Conservation (phyloP, 1,140 invertebrate genomes). For the Vanessa tameamea region DNA sequence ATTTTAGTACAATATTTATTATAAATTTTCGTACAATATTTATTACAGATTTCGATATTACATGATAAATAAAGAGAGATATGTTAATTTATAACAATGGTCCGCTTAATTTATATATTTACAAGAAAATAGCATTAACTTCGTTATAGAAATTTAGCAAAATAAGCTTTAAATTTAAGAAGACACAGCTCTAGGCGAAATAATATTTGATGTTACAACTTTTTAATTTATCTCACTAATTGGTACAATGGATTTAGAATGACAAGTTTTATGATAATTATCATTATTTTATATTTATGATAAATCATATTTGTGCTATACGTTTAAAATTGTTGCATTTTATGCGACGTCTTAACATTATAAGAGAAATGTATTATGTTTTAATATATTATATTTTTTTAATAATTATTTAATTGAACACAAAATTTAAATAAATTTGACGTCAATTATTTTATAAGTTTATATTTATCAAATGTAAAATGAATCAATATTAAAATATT, state of each 20-base stretch:
- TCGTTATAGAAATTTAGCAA: constrained; percentile 29
- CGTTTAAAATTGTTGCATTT: constrained; percentile 67
- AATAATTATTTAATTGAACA: background rate
- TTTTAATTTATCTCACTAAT: constrained; percentile 42
- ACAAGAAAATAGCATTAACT: constrained; percentile 29
- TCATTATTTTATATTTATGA: constrained; percentile 52
- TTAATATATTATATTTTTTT: background rate
- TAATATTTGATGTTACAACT: constrained; percentile 23
- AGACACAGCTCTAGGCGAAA: constrained; percentile 23
- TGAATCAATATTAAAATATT: background rate
- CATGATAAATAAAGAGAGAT: background rate
- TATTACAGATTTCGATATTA: background rate
- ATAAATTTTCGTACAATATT: no score
- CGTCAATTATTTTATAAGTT: background rate
- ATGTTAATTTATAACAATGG: constrained; percentile 18
- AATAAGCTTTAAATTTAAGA: constrained; percentile 25
- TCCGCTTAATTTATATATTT: constrained; percentile 28
- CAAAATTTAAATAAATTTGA: background rate
- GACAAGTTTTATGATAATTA: constrained; percentile 41
- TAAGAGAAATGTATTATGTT: constrained; percentile 14
- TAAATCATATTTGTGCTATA: constrained; percentile 57
- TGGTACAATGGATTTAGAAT: constrained; percentile 42
- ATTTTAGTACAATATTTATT: background rate
- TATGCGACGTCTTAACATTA: constrained; percentile 45
- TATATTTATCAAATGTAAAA: background rate